These are phyloP conservation scores for Morpho deidamia DNA, from an alignment of 2,888 invertebrate genomes.

Conservation along the genomic window DNA sequence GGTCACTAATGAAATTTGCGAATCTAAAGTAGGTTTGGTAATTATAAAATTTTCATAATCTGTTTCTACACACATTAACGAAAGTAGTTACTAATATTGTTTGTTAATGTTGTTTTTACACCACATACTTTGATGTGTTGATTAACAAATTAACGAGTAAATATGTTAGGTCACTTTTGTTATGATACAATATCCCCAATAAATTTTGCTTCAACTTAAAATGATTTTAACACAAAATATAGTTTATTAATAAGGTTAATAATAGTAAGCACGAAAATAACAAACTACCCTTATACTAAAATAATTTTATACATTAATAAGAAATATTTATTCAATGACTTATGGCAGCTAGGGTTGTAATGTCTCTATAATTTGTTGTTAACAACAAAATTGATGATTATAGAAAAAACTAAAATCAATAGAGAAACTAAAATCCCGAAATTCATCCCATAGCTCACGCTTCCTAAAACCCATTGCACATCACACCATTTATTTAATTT, in stretches of 20 bases:
- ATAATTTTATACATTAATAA: conserved; percentile 17
- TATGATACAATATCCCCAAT: not conserved
- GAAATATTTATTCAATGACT: conserved; percentile 41
- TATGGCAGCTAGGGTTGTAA: conserved; percentile 56
- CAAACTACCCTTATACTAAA: conserved; percentile 20
- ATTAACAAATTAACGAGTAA: no score
- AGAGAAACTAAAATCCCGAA: not conserved
- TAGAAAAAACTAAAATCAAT: not conserved
- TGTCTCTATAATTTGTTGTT: conserved; percentile 1
- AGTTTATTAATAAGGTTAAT: conserved; percentile 24
- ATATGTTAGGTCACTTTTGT: not conserved
- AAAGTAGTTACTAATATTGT: no score
- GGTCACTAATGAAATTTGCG: no score
- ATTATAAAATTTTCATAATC: no score
- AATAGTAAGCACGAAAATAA: conserved; percentile 23
- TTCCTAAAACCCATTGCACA: not conserved
- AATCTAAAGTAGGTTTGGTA: no score
- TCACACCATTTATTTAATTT: not conserved
- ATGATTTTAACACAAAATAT: conserved; percentile 28
- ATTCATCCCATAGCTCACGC: not conserved
- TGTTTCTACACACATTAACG: no score
- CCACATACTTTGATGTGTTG: no score
- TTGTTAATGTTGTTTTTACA: no score
- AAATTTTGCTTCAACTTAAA: conserved; percentile 20
- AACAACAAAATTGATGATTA: conserved; percentile 3